Percentiles rank a stretch among this genome's conserved stretches.
Evolutionary conservation across 2,888 invertebrate genomes (phyloP).

Genomic region (Marronus borbonicus): DNA sequence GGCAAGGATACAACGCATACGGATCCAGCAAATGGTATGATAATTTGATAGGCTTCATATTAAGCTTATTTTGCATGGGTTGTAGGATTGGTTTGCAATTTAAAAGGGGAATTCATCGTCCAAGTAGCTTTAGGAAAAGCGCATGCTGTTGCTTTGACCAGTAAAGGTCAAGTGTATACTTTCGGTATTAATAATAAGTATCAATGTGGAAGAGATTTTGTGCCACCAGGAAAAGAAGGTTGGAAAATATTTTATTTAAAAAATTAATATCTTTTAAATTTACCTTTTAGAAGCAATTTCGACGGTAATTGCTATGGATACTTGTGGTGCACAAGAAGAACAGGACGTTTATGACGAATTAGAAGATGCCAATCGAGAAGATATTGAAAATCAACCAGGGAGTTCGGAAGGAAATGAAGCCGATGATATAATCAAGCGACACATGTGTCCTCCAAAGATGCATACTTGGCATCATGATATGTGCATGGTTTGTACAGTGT

Average conservation of each 20-base stretch:
- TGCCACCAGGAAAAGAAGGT: constrained; percentile 76
- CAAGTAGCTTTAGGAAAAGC: constrained; percentile 95
- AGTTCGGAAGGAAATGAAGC: constrained; percentile 65
- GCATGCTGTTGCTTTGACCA: constrained; percentile 91
- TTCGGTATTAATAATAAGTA: constrained; percentile 99
- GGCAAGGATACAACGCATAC: constrained; percentile 94
- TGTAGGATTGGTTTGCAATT: constrained; percentile 65
- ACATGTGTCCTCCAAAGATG: constrained; percentile 77
- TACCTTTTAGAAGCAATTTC: constrained; percentile 21
- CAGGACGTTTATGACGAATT: constrained; percentile 74
- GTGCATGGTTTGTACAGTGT: constrained; percentile 92
- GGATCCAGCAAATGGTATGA: constrained; percentile 77
- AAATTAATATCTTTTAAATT: constrained; percentile 12
- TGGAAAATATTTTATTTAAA: constrained; percentile 57
- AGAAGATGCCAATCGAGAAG: constrained; percentile 72
- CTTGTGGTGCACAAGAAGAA: constrained; percentile 70
- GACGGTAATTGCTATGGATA: constrained; percentile 73
- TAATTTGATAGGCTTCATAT: not conserved
- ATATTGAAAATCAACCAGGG: constrained; percentile 71
- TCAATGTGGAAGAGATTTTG: constrained; percentile 93
- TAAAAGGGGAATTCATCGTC: constrained; percentile 69
- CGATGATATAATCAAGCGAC: constrained; percentile 57
- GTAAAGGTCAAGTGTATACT: constrained; percentile 92
- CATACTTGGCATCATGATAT: constrained; percentile 87
- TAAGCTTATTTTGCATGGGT: constrained; percentile 37